Evolutionary conservation across 2,888 invertebrate genomes (phyloP), one percentile per base, ranked within the genome.

Genomic region (Brachypalpus laphriformis): DNA sequence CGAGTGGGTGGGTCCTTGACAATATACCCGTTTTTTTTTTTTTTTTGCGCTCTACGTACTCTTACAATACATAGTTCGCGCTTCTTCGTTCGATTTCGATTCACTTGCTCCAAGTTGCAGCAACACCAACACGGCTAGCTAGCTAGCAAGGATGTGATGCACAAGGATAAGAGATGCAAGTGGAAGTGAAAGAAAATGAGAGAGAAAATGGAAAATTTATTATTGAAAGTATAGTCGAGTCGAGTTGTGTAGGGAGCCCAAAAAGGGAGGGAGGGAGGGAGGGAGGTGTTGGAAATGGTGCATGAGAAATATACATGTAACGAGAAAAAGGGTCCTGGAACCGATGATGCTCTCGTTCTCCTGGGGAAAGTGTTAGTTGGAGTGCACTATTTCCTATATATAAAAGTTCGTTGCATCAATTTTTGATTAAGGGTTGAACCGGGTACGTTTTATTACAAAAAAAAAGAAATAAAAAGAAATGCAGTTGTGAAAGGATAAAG

Each of bases 51-150:
- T 57, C 54, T 37, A 20, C 37, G 45, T 63, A 45, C 85, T 70
- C 80, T 81, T 81, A 81, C 65, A 81, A 81, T 81, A 76, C 61
- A 76, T 83, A 81, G 75, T 76, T 85, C 85, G 85, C 85, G 81
- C 85, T 85, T 85, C 75, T 85, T 85, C 85, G 81, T 85, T 85
- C 85, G 81, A 85, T 85, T 85, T 76, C 85, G 49, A 85, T 76
- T 81, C 66, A 74, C 80, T 81, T 81, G 71, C 81, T 75, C 75
- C 76, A 66, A 83, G n/a, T n/a, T n/a, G n/a, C 72, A 70, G 34
- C 56, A 31, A 9, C 34, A 37, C n/a, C 51, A n/a, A 54, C 76
- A 66, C 56, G 63, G 63, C n/a, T n/a, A n/a, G n/a, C n/a, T n/a
- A n/a, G n/a, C n/a, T n/a, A n/a, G n/a, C n/a, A n/a, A n/a, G n/a